phyloP scores from a whole-genome alignment of 92 coral and sea anemone species.

The Meandrina meandrites region DNA sequence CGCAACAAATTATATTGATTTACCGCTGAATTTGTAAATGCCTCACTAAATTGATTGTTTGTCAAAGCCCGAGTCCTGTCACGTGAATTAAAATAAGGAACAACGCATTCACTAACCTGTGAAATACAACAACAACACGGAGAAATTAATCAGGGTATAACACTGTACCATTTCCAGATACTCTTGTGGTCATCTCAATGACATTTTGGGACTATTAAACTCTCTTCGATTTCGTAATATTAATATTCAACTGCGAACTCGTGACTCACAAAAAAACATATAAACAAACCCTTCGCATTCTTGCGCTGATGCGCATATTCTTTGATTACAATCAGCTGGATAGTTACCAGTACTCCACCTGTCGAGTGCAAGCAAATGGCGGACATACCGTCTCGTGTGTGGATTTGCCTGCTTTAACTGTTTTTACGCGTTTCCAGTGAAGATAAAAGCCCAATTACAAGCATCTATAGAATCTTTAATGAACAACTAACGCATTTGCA shows the following conservation, averaged over 20 bases:
- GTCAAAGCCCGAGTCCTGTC: neutral
- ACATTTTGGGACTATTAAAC: neutral
- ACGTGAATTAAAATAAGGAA: slow-evolving; percentile 12
- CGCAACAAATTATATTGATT: neutral
- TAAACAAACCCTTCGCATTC: neutral
- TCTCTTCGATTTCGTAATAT: neutral
- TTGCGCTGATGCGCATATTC: neutral
- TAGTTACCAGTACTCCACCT: neutral
- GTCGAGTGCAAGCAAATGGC: slow-evolving; percentile 45
- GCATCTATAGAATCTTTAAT: neutral
- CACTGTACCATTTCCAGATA: slow-evolving; percentile 45
- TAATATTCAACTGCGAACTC: neutral
- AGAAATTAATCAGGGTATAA: slow-evolving; percentile 45
- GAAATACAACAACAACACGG: slow-evolving; percentile 54
- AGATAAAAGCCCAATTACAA: neutral
- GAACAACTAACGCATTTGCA: no score
- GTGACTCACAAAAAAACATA: neutral
- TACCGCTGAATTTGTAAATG: neutral
- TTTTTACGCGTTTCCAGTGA: neutral
- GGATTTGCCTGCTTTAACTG: neutral
- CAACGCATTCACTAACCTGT: slow-evolving; percentile 48
- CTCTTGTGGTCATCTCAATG: slow-evolving; percentile 21
- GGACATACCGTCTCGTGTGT: neutral
- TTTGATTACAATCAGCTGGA: slow-evolving; percentile 11
- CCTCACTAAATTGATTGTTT: neutral